Conservation (phyloP, 2,113 vertebrate genomes). For the Mixornis gularis region DNA sequence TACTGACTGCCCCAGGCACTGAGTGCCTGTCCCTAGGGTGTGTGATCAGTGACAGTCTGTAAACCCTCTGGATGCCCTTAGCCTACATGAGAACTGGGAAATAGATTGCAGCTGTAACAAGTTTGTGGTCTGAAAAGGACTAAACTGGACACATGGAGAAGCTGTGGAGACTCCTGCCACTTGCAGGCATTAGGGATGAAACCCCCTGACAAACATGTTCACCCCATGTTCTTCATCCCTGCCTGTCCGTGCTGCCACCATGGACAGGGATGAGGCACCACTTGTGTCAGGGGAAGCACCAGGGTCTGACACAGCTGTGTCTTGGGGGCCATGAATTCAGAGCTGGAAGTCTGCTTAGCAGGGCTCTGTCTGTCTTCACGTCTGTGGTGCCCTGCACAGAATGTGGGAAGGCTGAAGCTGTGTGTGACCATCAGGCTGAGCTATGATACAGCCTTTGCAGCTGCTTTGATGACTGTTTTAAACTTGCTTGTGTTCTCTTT, state of each 20-base stretch:
- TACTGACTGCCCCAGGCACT: not conserved
- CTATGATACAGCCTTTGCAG: not conserved
- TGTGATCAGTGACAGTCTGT: rapidly evolving
- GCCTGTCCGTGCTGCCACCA: not conserved
- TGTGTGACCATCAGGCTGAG: not conserved
- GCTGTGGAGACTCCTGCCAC: not conserved
- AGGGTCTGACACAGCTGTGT: not conserved
- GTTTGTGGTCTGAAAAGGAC: not conserved
- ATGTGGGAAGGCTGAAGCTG: not conserved
- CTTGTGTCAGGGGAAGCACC: not conserved
- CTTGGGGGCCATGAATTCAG: rapidly evolving
- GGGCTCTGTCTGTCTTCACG: rapidly evolving
- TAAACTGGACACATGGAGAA: not conserved
- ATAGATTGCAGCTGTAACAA: not conserved
- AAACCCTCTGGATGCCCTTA: not conserved
- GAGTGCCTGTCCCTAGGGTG: not conserved
- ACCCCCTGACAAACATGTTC: rapidly evolving
- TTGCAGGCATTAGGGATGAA: not conserved
- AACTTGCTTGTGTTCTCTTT: not conserved
- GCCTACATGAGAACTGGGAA: not conserved
- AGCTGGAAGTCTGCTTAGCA: not conserved
- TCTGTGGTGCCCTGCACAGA: not conserved
- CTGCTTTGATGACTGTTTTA: not conserved
- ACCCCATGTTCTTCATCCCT: not conserved
- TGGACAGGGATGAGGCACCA: not conserved